Conservation (phyloP, 2,797 vertebrate genomes). For the Sebastes matsubarae region DNA sequence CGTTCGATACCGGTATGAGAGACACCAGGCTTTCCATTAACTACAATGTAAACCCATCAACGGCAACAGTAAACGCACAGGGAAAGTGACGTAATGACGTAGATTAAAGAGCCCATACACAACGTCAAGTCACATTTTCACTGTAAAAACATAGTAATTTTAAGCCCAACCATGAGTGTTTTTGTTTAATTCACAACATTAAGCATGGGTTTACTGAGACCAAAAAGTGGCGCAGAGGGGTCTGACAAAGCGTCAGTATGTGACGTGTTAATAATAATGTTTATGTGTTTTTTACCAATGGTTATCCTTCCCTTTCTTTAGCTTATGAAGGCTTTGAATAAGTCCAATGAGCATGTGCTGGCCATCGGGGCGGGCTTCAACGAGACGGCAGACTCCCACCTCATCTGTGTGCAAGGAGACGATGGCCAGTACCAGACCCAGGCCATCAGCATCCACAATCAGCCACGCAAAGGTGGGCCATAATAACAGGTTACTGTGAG, state of each 20-base stretch:
- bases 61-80: no score
- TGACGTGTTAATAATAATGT: not conserved
- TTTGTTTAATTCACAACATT: no score
- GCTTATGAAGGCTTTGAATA: constrained; percentile 98
- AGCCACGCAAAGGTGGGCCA: constrained; percentile 91
- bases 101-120: no score
- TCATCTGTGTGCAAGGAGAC: constrained; percentile 97
- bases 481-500: not conserved
- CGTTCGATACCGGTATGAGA: no score
- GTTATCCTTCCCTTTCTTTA: constrained; percentile 39
- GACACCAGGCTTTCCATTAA: no score
- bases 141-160: no score
- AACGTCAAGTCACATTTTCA: rapidly evolving
- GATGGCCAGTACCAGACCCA: constrained; percentile 98
- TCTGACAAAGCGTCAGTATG: no score
- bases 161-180: no score
- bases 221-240: no score
- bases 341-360: constrained; percentile 97
- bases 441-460: constrained; percentile 99
- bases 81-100: no score
- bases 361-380: constrained; percentile 97
- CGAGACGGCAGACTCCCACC: constrained; percentile 95
- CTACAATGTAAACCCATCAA: no score
- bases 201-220: no score
- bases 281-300: not conserved